Base-by-base conservation (phyloP, 2,797 vertebrate genomes). In the Sorex maritimensis region DNA sequence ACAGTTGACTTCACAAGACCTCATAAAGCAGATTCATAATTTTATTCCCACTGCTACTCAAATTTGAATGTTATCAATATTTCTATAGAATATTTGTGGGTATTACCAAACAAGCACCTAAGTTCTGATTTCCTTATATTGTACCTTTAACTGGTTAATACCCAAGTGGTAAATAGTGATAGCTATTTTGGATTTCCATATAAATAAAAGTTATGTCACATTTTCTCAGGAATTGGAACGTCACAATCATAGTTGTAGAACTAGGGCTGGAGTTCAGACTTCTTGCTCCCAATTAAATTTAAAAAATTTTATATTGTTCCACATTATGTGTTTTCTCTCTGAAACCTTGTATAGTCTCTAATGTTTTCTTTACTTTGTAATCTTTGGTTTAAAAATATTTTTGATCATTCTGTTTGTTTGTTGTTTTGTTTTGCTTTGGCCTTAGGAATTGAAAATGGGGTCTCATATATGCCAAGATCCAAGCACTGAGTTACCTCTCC, bases 251-350 rank as follows among this genome's bases (percentile, higher is more conserved):
- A 72, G 12, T 21, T 81, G 21, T 52, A 73, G 17, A 78, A 79
- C 55, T 41, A 81, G 7, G 17, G 83, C 38, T 71, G 17, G 26
- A 83, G 55, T 5, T 21, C 55, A 86, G 12, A 85, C 30, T 86
- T 94, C 71, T 92, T 87, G 85, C 69, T 67, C 49, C 26, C 86
- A 87, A 6, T 65, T 46, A 63, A 81, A 61, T 86, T 86, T 17
- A 72, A 71, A n/a, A 34, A 69, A 13, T 61, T 23, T 49, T 34
- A 49, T 72, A 19, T 38, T 52, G 49, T 52, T 52, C 49, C 11
- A 52, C 65, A 15, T 74, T 79, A 38, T 58, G 4, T 83, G 9
- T 87, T 61, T 88, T 13, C 21, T 84, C 52, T n/a, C 46, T 86
- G 15, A 63, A 67, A 7, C 26, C 88, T 81, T 61, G 8, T 71